Percentiles rank a stretch among this genome's conserved stretches.
Conservation (phyloP, 2,797 vertebrate species). For the Mareca strepera region DNA sequence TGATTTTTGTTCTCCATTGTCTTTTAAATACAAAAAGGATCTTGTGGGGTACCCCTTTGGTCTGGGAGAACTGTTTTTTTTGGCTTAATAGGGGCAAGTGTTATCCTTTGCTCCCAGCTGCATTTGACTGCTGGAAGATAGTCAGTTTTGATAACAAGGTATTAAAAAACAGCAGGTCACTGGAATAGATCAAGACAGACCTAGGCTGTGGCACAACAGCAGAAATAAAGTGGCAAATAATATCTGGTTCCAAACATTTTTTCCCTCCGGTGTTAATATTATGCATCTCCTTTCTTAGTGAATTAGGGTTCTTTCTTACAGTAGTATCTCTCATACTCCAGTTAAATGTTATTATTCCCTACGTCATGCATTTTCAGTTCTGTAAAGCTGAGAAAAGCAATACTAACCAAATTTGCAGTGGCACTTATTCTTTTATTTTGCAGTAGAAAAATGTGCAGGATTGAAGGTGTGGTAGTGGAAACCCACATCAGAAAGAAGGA, state of each 20-base stretch:
- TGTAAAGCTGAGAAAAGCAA: background rate
- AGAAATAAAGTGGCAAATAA: background rate
- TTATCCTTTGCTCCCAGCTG: background rate
- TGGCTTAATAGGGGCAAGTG: background rate
- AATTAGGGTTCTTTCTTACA: background rate
- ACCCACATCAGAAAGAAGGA: background rate
- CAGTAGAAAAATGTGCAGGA: constrained; percentile 11
- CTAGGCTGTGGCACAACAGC: background rate
- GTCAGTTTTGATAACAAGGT: background rate
- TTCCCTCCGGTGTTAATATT: background rate
- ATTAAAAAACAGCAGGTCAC: background rate
- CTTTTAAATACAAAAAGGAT: background rate
- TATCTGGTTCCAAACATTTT: background rate
- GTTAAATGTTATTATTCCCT: background rate
- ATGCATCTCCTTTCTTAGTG: background rate
- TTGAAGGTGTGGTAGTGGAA: background rate
- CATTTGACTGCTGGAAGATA: background rate
- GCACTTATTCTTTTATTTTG: constrained; percentile 33
- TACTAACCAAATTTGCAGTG: background rate
- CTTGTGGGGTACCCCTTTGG: fast-evolving
- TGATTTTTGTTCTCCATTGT: background rate
- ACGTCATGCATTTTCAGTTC: background rate
- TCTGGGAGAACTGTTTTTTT: background rate
- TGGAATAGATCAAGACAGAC: background rate
- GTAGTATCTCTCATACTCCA: background rate